These are phyloP conservation scores for Pemphredon lugubris DNA, from an alignment of 2,888 invertebrate species.

Conservation along the genomic window DNA sequence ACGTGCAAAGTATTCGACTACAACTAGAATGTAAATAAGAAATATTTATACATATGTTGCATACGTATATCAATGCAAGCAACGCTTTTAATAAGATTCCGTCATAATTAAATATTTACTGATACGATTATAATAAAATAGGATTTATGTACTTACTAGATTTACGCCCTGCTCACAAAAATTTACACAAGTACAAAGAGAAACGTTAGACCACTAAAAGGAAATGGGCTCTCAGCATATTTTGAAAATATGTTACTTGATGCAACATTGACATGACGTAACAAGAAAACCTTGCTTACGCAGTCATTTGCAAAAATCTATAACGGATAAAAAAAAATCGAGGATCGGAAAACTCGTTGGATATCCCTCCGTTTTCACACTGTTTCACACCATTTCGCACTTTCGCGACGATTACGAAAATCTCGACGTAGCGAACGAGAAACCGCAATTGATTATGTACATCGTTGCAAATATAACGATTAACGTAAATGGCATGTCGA, in stretches of 20 bases:
- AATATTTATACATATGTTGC: background rate
- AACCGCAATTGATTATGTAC: background rate
- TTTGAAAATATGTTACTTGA: conserved; percentile 16
- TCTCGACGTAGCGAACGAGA: too few relatives aligned
- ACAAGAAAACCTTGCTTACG: conserved; percentile 14
- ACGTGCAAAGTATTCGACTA: too few relatives aligned
- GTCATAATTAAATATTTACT: background rate
- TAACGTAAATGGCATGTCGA: too few relatives aligned
- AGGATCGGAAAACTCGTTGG: conserved; percentile 1
- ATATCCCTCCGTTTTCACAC: conserved; percentile 1
- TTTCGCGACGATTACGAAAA: conserved; percentile 1
- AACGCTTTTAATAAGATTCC: background rate
- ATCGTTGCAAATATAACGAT: background rate
- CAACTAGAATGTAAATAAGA: background rate
- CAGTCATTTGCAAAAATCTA: conserved; percentile 26
- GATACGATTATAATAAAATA: background rate
- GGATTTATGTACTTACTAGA: conserved; percentile 28
- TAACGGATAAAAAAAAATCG: conserved; percentile 21
- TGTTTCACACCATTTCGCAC: background rate
- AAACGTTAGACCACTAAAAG: conserved; percentile 3
- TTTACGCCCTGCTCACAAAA: conserved; percentile 1
- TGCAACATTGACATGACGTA: conserved; percentile 12
- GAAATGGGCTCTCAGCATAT: conserved; percentile 17
- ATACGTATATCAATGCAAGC: background rate
- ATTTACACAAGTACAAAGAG: conserved; percentile 3